Percentiles rank a stretch among this genome's conserved stretches.
Conservation (phyloP, 1,140 invertebrate genomes). For the Apis dorsata region DNA sequence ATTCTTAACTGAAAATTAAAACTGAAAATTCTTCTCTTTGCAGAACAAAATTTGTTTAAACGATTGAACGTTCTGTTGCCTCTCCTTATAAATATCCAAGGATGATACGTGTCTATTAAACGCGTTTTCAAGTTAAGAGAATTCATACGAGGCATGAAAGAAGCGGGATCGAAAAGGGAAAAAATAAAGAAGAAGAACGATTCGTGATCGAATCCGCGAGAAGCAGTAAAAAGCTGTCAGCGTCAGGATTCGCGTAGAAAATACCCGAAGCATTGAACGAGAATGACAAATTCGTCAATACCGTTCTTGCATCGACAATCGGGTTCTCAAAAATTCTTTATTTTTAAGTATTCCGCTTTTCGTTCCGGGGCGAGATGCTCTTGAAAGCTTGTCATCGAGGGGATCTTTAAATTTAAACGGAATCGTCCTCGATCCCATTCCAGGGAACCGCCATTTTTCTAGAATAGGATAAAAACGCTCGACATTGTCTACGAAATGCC, state of each 20-base stretch:
- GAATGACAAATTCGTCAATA: constrained; percentile 50
- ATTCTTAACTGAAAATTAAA: too few species aligned
- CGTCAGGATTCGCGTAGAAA: constrained; percentile 44
- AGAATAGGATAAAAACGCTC: not conserved
- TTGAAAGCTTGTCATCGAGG: constrained; percentile 39
- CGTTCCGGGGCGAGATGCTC: constrained; percentile 22
- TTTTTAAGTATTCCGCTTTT: constrained; percentile 50
- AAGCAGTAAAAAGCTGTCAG: constrained; percentile 42
- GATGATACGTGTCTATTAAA: not conserved
- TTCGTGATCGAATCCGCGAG: constrained; percentile 5
- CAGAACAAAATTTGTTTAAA: too few species aligned
- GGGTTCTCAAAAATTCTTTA: constrained; percentile 41
- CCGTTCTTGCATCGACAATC: constrained; percentile 44
- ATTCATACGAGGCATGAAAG: not conserved
- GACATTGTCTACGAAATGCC: not conserved
- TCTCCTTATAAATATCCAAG: not conserved
- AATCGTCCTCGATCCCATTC: not conserved
- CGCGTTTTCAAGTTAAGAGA: constrained; percentile 23
- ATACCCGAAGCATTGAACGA: constrained; percentile 28
- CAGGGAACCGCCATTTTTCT: not conserved
- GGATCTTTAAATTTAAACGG: constrained; percentile 33
- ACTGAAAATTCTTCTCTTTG: too few species aligned
- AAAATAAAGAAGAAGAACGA: constrained; percentile 32
- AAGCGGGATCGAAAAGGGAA: constrained; percentile 16
- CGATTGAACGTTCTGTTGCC: too few species aligned